Conservation (phyloP, 2,113 vertebrate species). For the Sialia sialis region DNA sequence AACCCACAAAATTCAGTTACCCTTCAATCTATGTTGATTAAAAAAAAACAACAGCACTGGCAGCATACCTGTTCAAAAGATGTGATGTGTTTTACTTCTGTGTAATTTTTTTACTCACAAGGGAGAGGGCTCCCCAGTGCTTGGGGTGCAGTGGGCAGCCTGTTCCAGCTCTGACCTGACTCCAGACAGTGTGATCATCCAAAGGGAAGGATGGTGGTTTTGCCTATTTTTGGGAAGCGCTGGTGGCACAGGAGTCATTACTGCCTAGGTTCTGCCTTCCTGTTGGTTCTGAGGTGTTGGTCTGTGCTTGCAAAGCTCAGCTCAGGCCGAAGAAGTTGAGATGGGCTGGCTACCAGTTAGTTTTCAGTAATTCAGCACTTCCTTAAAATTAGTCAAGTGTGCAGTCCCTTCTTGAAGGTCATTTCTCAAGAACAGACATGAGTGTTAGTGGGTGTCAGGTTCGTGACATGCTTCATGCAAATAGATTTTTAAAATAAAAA, state of each 20-base stretch:
- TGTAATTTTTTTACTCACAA: neutral
- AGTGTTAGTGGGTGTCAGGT: slow-evolving; percentile 1
- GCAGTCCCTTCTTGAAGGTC: slow-evolving; percentile 29
- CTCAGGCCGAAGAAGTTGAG: neutral
- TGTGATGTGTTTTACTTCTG: neutral
- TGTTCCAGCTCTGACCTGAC: neutral
- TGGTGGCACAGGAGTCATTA: neutral
- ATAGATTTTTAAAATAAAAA: slow-evolving; percentile 56
- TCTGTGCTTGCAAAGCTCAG: neutral
- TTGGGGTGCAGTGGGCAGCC: neutral
- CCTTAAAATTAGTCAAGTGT: slow-evolving; percentile 66
- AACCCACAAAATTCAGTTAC: neutral
- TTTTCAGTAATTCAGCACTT: slow-evolving; percentile 54
- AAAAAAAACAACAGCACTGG: neutral
- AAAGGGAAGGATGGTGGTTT: neutral
- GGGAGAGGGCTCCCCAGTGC: neutral
- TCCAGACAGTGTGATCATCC: neutral
- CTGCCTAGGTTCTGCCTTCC: neutral
- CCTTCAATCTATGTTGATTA: neutral
- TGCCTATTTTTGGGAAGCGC: neutral
- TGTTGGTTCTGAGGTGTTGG: neutral
- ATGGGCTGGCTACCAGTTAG: neutral
- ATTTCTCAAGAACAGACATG: neutral
- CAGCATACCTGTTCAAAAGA: neutral
- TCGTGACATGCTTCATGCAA: slow-evolving; percentile 55